Evolutionary conservation across 2,888 invertebrate genomes (phyloP).

Genomic region (Lottia scabra): DNA sequence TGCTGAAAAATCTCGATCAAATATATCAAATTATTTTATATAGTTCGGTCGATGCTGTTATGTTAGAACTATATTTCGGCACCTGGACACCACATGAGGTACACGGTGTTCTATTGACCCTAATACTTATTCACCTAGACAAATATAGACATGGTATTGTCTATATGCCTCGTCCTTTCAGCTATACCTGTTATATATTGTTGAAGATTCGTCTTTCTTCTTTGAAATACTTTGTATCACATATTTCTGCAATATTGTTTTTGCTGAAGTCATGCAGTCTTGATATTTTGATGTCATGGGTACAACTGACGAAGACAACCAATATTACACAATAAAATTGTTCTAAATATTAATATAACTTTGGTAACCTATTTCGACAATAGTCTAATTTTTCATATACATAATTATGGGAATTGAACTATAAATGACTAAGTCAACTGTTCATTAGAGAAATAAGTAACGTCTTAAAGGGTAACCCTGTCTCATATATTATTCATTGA

Average conservation of each 20-base stretch:
- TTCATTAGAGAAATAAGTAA: too few species aligned
- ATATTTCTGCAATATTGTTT: neutral
- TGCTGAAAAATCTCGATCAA: neutral
- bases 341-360: too few species aligned
- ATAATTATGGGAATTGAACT: too few species aligned
- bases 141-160: slow-evolving; percentile 12
- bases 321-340: neutral
- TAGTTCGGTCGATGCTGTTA: neutral
- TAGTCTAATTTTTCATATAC: too few species aligned
- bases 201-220: neutral
- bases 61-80: neutral
- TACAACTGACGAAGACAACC: slow-evolving; percentile 1
- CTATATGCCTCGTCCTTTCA: slow-evolving; percentile 1
- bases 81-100: neutral
- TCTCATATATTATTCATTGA: too few species aligned
- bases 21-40: neutral
- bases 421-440: too few species aligned
- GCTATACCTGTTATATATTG: neutral
- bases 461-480: too few species aligned
- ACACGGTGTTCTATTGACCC: slow-evolving; percentile 10
- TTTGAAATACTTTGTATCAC: neutral
- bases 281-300: neutral
- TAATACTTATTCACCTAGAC: slow-evolving; percentile 10
- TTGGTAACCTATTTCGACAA: too few species aligned
- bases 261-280: neutral